Evolutionary conservation across 2,797 vertebrate species (phyloP).

Genomic region (Crocodylus rhombifer): DNA sequence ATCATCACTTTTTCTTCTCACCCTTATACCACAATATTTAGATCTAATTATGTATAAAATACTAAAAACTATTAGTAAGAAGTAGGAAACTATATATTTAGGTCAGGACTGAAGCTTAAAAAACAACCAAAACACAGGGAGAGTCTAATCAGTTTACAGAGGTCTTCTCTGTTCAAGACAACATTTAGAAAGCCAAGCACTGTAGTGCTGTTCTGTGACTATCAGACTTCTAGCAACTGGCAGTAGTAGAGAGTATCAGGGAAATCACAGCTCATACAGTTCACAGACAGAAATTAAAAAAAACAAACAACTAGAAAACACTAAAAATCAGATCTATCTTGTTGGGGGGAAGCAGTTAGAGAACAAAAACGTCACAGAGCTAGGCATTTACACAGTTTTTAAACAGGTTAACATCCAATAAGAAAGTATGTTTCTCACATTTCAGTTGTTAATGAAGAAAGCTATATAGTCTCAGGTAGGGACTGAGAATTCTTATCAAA

Average conservation of each 20-base stretch:
- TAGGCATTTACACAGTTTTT: neutral
- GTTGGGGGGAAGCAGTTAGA: slow-evolving; percentile 22
- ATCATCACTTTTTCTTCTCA: slow-evolving; percentile 30
- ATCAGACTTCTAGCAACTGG: slow-evolving; percentile 73
- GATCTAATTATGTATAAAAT: neutral
- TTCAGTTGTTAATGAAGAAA: neutral
- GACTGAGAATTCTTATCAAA: neutral
- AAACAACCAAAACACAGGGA: neutral
- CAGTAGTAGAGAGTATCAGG: slow-evolving; percentile 53
- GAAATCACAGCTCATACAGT: slow-evolving; percentile 68
- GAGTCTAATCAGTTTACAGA: slow-evolving; percentile 15
- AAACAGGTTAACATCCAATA: neutral
- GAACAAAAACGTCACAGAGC: neutral
- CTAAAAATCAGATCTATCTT: slow-evolving; percentile 63
- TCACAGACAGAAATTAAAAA: slow-evolving; percentile 46
- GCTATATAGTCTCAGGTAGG: neutral
- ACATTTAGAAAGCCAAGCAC: slow-evolving; percentile 76
- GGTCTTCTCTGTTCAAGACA: slow-evolving; percentile 50
- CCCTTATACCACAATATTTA: neutral
- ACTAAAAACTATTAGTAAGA: neutral
- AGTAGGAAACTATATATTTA: neutral
- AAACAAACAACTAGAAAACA: slow-evolving; percentile 47
- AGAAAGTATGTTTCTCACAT: neutral
- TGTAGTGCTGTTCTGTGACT: slow-evolving; percentile 56
- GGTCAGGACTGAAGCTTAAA: neutral